phyloP scores from a whole-genome alignment of 1,140 invertebrate genomes.

The Drosophila littoralis region DNA sequence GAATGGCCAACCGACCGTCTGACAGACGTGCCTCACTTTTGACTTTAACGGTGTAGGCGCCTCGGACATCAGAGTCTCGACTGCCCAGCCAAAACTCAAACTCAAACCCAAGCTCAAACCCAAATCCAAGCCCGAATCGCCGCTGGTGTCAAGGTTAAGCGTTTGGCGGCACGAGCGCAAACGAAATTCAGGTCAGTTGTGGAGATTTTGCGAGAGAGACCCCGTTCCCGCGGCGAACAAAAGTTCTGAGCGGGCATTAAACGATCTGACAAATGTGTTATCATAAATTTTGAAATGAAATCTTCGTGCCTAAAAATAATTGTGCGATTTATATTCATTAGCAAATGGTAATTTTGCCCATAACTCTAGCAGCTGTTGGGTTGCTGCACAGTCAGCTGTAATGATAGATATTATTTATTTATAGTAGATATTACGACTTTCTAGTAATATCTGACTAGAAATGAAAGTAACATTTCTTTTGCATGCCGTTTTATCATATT shows the following conservation, averaged over 20 bases:
- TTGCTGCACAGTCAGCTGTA: not conserved
- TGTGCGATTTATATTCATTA: conserved; percentile 73
- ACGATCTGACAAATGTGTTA: conserved; percentile 55
- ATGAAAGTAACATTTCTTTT: not conserved
- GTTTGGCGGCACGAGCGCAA: conserved; percentile 65
- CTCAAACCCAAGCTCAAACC: not conserved
- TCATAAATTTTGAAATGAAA: conserved; percentile 68
- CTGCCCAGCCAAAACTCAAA: conserved; percentile 8
- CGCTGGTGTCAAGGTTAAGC: conserved; percentile 76
- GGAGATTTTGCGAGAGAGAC: conserved; percentile 9
- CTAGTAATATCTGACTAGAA: not conserved
- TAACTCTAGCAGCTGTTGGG: not conserved
- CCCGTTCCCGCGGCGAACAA: not conserved
- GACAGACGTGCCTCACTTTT: conserved; percentile 56
- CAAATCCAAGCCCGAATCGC: conserved; percentile 11
- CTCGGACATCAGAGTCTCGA: conserved; percentile 9
- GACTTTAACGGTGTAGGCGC: conserved; percentile 48
- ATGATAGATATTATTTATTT: conserved; percentile 19
- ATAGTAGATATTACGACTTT: not conserved
- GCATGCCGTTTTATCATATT: not conserved
- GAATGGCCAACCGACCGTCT: conserved; percentile 8
- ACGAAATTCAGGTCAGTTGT: conserved; percentile 68
- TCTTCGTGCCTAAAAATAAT: conserved; percentile 60
- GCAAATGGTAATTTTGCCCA: conserved; percentile 38
- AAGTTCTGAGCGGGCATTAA: not conserved